phyloP scores from a whole-genome alignment of 2,113 vertebrate genomes.

The Malurus cyaneus region DNA sequence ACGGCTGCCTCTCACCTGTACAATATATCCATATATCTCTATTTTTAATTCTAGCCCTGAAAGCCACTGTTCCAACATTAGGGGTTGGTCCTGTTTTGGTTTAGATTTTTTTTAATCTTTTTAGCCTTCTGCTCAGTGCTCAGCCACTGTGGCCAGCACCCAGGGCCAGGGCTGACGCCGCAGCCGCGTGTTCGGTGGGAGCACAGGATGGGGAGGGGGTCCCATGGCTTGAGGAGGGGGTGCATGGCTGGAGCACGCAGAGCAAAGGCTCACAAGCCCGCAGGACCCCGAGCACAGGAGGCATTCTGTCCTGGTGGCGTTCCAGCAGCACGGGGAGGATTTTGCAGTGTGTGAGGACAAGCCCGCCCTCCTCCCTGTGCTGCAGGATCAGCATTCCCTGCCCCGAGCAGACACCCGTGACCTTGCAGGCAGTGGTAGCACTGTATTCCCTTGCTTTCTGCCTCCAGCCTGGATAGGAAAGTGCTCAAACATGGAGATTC shows the following conservation, averaged over 20 bases:
- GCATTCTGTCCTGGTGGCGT: not conserved
- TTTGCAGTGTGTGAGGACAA: not conserved
- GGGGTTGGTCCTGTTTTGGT: not conserved
- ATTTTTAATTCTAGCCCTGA: conserved; percentile 47
- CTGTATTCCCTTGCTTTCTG: not conserved
- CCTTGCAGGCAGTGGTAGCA: not conserved
- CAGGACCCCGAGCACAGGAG: not conserved
- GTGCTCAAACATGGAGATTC: not conserved
- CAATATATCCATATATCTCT: not conserved
- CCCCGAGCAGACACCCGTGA: not conserved
- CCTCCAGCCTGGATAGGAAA: not conserved
- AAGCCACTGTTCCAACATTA: not conserved
- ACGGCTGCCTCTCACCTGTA: not conserved
- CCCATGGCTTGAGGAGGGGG: not conserved
- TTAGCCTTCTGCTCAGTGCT: not conserved
- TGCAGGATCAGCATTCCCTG: not conserved
- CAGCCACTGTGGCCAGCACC: rapidly evolving
- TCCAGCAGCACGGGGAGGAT: not conserved
- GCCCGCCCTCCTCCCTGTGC: not conserved
- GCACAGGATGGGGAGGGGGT: not conserved
- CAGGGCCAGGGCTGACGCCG: rapidly evolving
- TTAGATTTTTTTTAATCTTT: not conserved
- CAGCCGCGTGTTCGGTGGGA: not conserved
- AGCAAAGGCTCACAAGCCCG: not conserved
- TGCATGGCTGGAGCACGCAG: not conserved